A percentile compares a stretch with the other conserved stretches of the same genome.
Conservation (phyloP, 2,113 vertebrate genomes). For the Bos taurus region ARS-UCD2.0 NC_037330.1:1315001-1315500, state of each 20-base stretch:
- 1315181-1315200: neutral
- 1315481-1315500: neutral
- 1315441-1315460: neutral
- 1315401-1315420: neutral
- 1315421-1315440: neutral
- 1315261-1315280: neutral
- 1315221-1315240: slow-evolving; percentile 17
- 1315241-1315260: neutral
- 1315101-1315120: neutral
- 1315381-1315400: neutral
- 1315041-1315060: neutral
- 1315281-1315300: neutral
- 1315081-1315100: neutral
- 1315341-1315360: neutral
- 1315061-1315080: neutral
- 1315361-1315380: neutral
- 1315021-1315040: neutral
- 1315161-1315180: neutral
- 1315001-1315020: neutral
- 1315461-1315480: slow-evolving; percentile 48
- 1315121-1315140: neutral
- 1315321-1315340: neutral
- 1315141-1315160: neutral
- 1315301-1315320: too few relatives aligned
- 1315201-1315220: neutral